phyloP scores from a whole-genome alignment of 2,113 vertebrate species.

The Mormyrus lacerda region DNA sequence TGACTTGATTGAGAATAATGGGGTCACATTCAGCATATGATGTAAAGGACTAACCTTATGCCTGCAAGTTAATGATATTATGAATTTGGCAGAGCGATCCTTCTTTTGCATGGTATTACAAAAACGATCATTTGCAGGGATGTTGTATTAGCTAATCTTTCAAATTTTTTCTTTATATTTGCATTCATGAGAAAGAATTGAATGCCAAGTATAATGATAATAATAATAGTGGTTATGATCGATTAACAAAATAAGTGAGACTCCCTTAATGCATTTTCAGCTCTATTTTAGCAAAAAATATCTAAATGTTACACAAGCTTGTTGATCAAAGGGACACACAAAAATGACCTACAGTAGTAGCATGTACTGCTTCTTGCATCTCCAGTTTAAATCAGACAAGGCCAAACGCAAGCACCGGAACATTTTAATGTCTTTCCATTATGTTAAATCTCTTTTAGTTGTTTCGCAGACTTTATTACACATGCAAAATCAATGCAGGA shows the following conservation, averaged over 20 bases:
- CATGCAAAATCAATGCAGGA: background rate
- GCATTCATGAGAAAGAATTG: background rate
- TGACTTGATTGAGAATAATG: conserved; percentile 60
- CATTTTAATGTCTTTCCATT: background rate
- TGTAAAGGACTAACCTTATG: conserved; percentile 56
- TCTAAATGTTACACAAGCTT: background rate
- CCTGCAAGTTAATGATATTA: conserved; percentile 55
- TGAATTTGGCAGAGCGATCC: conserved; percentile 45
- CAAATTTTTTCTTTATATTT: conserved; percentile 35
- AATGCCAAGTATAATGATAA: background rate
- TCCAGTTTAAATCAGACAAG: background rate
- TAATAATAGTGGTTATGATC: background rate
- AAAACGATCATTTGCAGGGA: conserved; percentile 42
- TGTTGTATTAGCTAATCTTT: conserved; percentile 30
- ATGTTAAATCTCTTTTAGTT: background rate
- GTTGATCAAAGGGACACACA: background rate
- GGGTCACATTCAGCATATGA: conserved; percentile 65
- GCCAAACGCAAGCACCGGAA: background rate
- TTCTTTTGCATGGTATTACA: conserved; percentile 41
- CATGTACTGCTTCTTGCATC: background rate
- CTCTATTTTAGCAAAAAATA: background rate
- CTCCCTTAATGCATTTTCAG: background rate
- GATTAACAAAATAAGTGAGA: background rate
- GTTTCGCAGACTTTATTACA: background rate
- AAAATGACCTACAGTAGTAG: background rate